phyloP scores from a whole-genome alignment of 2,797 vertebrate genomes.

The Chloroceryle inda region DNA sequence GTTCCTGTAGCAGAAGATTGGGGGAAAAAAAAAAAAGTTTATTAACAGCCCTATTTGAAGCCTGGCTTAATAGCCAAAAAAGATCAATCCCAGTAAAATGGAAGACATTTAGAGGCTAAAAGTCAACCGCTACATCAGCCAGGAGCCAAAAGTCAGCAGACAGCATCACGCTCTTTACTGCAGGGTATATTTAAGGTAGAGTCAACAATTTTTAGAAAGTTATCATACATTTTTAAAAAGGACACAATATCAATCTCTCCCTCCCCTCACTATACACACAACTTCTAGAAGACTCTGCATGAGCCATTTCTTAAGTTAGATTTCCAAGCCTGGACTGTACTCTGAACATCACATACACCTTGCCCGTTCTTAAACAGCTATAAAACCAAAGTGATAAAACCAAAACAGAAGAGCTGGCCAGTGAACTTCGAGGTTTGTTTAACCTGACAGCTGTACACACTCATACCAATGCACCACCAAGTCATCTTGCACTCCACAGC shows the following conservation, averaged over 20 bases:
- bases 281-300: not conserved
- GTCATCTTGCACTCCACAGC: not conserved
- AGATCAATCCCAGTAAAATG: constrained; percentile 24
- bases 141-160: not conserved
- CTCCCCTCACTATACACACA: not conserved
- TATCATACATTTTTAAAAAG: constrained; percentile 40
- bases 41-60: constrained; percentile 32
- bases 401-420: not conserved
- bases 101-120: constrained; percentile 18
- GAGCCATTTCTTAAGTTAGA: not conserved
- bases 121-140: not conserved
- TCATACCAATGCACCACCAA: rapidly evolving
- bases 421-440: not conserved
- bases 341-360: not conserved
- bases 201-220: not conserved
- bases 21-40: not conserved
- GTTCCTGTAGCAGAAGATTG: not conserved
- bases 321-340: not conserved
- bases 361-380: not conserved
- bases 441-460: not conserved
- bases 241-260: not conserved
- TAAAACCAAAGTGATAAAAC: not conserved
- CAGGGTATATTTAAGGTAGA: not conserved
- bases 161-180: constrained; percentile 17
- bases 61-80: constrained; percentile 20